phyloP scores from a whole-genome alignment of 1,140 invertebrate genomes.

The Musca vetustissima region DNA sequence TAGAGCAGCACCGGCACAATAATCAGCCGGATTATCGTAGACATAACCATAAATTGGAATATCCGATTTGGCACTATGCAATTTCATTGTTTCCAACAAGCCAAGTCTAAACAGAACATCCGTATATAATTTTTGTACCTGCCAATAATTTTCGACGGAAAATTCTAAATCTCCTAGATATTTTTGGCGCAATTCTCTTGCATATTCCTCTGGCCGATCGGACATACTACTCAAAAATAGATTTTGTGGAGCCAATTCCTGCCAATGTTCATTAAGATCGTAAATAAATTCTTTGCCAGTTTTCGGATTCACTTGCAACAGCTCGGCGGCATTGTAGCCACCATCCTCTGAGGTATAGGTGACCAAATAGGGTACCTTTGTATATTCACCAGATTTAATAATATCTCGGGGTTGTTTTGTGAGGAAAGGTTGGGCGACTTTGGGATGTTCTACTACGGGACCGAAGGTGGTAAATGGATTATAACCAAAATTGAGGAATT shows the following conservation, averaged over 20 bases:
- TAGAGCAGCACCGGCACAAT: slow-evolving; percentile 28
- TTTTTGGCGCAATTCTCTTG: slow-evolving; percentile 27
- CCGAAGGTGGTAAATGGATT: slow-evolving; percentile 65
- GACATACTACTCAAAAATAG: slow-evolving; percentile 33
- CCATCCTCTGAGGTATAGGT: slow-evolving; percentile 59
- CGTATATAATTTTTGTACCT: slow-evolving; percentile 36
- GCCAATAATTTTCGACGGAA: slow-evolving; percentile 32
- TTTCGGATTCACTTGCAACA: slow-evolving; percentile 24
- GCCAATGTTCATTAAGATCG: slow-evolving; percentile 30
- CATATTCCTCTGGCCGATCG: slow-evolving; percentile 32
- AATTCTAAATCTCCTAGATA: slow-evolving; percentile 36
- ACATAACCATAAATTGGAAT: slow-evolving; percentile 36
- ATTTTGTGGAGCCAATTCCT: slow-evolving; percentile 28
- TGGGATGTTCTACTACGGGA: slow-evolving; percentile 57
- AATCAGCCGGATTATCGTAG: slow-evolving; percentile 40
- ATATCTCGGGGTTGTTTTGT: slow-evolving; percentile 57
- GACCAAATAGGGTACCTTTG: slow-evolving; percentile 60
- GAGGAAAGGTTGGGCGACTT: slow-evolving; percentile 57
- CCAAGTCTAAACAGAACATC: slow-evolving; percentile 41
- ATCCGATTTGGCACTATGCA: slow-evolving; percentile 30
- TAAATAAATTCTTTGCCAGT: slow-evolving; percentile 28
- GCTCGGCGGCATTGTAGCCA: slow-evolving; percentile 58
- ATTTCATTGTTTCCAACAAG: slow-evolving; percentile 29
- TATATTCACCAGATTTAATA: slow-evolving; percentile 55
- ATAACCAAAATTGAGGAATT: slow-evolving; percentile 56